Evolutionary conservation across 2,113 vertebrate species (phyloP), one percentile per base, ranked within the genome.

Genomic region (Eonycteris spelaea): DNA sequence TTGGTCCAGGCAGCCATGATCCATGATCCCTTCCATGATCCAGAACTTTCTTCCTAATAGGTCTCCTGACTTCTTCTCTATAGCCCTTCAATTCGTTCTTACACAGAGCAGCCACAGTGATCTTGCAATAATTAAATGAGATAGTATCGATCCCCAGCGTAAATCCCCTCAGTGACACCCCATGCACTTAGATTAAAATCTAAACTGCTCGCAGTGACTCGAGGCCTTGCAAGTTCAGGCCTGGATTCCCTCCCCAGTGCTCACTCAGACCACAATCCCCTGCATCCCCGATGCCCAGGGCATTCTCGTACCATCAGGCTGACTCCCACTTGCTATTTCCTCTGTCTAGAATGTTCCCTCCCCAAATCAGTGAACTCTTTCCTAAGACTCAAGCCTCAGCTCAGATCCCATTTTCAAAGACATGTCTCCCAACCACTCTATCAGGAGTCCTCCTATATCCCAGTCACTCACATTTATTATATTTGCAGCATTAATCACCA

Each of bases 221-320:
- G 45, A 92, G n/a, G n/a, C 55, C 14, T 28, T 7, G 9, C 16
- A 1, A 7, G 7, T 22, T 30, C 22, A 33, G 30, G 51, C 43
- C 71, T n/a, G 24, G 61, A 21, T 68, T 67, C 16, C 18, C 15
- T 53, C 45, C 1, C 1, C 30, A 40, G 7, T 0, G 0, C 63
- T 71, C 7, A 7, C 70, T n/a, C 13, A 4, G 59, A 30, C 71
- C 48, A 43, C 33, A 51, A 16, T 28, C 16, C 8, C 45, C n/a
- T 59, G 1, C 2, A 38, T 4, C 22, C 53, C 7, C 0, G 0
- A 22, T 6, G 2, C 33, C 43, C 53, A 18, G 48, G 59, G 67
- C 18, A 67, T 7, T 11, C 19, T 0, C 1, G 10, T 4, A 21
- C 40, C 10, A 83, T 15, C 0, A 3, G 4, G 19, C 0, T 3